Percentiles rank a stretch among this genome's conserved stretches.
phyloP scores from a whole-genome alignment of 2,113 vertebrate species.

The Jaculus jaculus region DNA sequence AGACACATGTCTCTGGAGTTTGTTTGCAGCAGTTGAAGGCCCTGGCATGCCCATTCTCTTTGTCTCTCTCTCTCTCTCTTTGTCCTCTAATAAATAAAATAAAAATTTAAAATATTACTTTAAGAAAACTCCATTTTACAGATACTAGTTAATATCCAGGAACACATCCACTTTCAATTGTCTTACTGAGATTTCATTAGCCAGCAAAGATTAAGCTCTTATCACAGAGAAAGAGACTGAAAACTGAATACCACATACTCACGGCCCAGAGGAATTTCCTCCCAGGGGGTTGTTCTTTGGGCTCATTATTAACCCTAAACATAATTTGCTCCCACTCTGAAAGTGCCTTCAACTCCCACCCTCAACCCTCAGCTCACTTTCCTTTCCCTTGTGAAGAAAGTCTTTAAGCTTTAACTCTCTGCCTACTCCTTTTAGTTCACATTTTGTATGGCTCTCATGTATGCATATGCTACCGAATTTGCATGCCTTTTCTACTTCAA shows the following conservation, averaged over 20 bases:
- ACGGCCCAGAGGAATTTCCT: neutral
- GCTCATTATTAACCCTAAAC: neutral
- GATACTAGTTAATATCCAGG: neutral
- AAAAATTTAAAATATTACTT: too few species aligned
- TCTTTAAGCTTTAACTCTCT: neutral
- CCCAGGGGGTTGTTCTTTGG: neutral
- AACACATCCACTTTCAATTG: neutral
- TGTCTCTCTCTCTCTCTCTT: too few species aligned
- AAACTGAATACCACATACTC: neutral
- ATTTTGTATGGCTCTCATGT: neutral
- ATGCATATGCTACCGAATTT: neutral
- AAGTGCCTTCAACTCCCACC: neutral
- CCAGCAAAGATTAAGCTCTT: neutral
- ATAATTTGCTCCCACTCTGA: neutral
- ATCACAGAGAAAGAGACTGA: neutral
- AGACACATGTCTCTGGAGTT: too few species aligned
- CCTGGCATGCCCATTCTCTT: too few species aligned
- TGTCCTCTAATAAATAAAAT: too few species aligned
- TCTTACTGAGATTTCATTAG: neutral
- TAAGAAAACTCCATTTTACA: conserved; percentile 37
- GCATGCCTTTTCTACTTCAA: neutral
- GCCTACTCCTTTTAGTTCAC: neutral
- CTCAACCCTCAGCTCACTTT: too few species aligned
- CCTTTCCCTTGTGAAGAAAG: neutral
- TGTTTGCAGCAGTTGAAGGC: too few species aligned